Evolutionary conservation across 2,888 invertebrate genomes (phyloP).

Genomic region (Hirtodrosophila trivittata): DNA sequence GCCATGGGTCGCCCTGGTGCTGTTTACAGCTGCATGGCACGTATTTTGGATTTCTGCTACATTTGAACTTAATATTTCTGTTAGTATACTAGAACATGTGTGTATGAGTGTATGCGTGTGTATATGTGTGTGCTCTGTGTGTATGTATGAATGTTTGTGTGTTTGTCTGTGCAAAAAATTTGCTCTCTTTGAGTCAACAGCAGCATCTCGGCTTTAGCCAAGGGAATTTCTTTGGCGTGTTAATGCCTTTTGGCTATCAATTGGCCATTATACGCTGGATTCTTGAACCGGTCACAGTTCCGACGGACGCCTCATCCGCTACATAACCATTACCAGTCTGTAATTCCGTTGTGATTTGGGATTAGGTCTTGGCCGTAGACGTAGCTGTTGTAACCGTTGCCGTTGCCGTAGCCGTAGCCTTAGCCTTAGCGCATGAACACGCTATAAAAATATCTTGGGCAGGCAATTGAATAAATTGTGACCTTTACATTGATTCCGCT

Average conservation of each 20-base stretch:
- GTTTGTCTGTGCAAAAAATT: conserved; percentile 44
- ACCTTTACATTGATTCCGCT: conserved; percentile 75
- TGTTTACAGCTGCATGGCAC: conserved; percentile 75
- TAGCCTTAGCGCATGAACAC: conserved; percentile 64
- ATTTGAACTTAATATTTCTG: conserved; percentile 77
- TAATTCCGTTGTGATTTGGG: conserved; percentile 79
- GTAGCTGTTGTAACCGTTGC: conserved; percentile 9
- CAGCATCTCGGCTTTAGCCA: conserved; percentile 55
- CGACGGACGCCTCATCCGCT: conserved; percentile 55
- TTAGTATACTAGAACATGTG: conserved; percentile 11
- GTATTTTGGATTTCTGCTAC: conserved; percentile 78
- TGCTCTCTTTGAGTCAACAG: conserved; percentile 51
- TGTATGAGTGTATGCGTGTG: conserved; percentile 23
- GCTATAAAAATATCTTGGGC: conserved; percentile 76
- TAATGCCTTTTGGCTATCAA: conserved; percentile 79
- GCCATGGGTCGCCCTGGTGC: conserved; percentile 40
- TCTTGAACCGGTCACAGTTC: conserved; percentile 46
- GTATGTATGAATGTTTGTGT: conserved; percentile 29
- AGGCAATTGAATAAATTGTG: conserved; percentile 77
- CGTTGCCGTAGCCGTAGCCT: conserved; percentile 6
- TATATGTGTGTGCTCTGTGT: conserved; percentile 5
- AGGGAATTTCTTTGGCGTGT: conserved; percentile 74
- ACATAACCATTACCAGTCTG: conserved; percentile 74
- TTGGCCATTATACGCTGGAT: conserved; percentile 75
- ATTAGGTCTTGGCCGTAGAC: conserved; percentile 62